phyloP scores from a whole-genome alignment of 92 coral and sea anemone species.

The Porites evermanni region DNA sequence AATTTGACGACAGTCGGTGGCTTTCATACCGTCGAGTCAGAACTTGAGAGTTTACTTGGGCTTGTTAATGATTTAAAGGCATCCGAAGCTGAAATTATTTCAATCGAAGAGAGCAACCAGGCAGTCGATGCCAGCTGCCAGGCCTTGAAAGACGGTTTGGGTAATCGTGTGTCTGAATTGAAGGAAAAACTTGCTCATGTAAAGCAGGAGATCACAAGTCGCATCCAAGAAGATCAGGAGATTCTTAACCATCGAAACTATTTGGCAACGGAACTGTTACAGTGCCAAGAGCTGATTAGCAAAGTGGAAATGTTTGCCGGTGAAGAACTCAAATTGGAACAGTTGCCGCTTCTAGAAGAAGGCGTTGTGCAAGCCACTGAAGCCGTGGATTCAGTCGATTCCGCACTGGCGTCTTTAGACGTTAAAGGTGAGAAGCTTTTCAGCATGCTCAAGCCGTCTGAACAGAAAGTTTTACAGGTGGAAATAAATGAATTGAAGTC shows the following conservation, averaged over 20 bases:
- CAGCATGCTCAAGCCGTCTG: conserved; percentile 61
- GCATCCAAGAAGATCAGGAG: conserved; percentile 56
- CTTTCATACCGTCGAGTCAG: conserved; percentile 32
- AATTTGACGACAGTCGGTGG: conserved; percentile 35
- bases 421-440: conserved; percentile 46
- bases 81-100: conserved; percentile 44
- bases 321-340: conserved; percentile 26
- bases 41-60: conserved; percentile 46
- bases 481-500: conserved; percentile 56
- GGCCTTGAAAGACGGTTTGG: conserved; percentile 26
- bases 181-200: conserved; percentile 67
- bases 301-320: conserved; percentile 58
- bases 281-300: conserved; percentile 65
- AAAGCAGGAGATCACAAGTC: conserved; percentile 52
- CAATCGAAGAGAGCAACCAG: conserved; percentile 14
- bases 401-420: conserved; percentile 45
- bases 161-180: conserved; percentile 52
- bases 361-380: conserved; percentile 52
- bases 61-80: conserved; percentile 48
- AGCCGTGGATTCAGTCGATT: conserved; percentile 63
- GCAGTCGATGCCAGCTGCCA: conserved; percentile 35
- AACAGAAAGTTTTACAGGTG: conserved; percentile 62
- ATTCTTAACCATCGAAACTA: conserved; percentile 47
- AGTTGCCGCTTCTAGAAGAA: conserved; percentile 41
- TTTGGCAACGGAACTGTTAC: conserved; percentile 60